These are phyloP conservation scores for Phyllostomus discolor DNA, from an alignment of 2,113 vertebrate species.

Conservation along the genomic window DNA sequence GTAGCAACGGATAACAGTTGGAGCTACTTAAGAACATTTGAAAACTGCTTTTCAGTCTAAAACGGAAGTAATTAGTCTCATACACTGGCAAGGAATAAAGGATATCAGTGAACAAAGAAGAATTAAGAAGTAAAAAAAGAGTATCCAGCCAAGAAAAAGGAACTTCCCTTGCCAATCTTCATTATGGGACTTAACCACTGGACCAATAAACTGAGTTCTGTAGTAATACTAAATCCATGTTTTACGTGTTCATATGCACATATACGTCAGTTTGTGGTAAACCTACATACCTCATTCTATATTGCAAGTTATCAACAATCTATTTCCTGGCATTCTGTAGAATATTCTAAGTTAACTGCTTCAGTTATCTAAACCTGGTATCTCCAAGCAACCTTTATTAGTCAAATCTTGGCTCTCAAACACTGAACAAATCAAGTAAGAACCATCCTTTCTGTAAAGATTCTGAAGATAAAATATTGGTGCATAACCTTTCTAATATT, in stretches of 20 bases:
- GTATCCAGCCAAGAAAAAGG: background rate
- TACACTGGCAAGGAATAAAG: background rate
- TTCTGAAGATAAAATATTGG: background rate
- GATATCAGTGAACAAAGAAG: background rate
- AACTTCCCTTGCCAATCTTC: background rate
- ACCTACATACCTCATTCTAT: background rate
- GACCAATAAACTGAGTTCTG: background rate
- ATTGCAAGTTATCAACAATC: background rate
- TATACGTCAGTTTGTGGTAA: background rate
- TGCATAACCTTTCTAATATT: background rate
- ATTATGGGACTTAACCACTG: background rate
- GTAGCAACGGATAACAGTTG: background rate
- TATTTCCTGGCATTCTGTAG: background rate
- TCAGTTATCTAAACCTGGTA: background rate
- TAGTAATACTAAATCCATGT: background rate
- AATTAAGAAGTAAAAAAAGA: background rate
- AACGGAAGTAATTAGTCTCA: background rate
- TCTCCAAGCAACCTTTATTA: background rate
- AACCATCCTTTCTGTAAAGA: background rate
- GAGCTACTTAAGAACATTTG: background rate
- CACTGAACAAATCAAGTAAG: background rate
- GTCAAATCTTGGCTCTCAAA: background rate
- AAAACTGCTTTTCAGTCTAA: background rate
- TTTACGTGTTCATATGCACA: background rate
- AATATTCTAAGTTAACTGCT: background rate